phyloP scores from a whole-genome alignment of 2,888 invertebrate genomes.

The Meiosimyza platycephala region DNA sequence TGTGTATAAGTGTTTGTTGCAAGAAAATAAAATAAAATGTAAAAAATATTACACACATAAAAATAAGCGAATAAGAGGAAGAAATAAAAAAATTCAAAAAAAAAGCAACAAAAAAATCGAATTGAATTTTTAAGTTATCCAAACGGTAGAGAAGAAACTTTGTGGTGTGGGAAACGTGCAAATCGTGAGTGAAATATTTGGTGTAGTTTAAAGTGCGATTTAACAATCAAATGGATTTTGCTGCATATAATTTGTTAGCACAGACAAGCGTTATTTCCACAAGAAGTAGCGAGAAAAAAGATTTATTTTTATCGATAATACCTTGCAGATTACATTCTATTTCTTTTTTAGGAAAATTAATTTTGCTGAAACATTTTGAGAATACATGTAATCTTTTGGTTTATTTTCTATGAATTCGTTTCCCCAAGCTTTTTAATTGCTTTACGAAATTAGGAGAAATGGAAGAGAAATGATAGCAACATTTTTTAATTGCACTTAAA shows the following conservation, averaged over 20 bases:
- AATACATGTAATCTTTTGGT: no score
- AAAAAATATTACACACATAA: not conserved
- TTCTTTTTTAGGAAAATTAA: no score
- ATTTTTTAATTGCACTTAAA: no score
- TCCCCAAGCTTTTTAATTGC: no score
- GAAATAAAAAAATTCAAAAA: not conserved
- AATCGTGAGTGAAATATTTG: not conserved
- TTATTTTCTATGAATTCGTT: no score
- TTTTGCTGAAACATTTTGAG: not conserved
- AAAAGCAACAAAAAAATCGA: not conserved
- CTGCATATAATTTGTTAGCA: no score
- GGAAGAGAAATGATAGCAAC: no score
- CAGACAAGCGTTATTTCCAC: no score
- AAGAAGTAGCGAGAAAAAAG: not conserved
- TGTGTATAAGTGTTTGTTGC: constrained; percentile 16
- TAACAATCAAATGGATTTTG: not conserved
- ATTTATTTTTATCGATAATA: not conserved
- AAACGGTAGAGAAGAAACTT: not conserved
- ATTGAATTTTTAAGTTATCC: not conserved
- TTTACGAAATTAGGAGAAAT: no score
- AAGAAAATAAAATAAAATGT: not conserved
- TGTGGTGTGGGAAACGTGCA: not conserved
- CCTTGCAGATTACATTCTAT: no score
- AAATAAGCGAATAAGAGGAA: not conserved
- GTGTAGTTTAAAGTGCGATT: not conserved